phyloP scores from a whole-genome alignment of 1,140 invertebrate species.

The Sminthurides bifidus region DNA sequence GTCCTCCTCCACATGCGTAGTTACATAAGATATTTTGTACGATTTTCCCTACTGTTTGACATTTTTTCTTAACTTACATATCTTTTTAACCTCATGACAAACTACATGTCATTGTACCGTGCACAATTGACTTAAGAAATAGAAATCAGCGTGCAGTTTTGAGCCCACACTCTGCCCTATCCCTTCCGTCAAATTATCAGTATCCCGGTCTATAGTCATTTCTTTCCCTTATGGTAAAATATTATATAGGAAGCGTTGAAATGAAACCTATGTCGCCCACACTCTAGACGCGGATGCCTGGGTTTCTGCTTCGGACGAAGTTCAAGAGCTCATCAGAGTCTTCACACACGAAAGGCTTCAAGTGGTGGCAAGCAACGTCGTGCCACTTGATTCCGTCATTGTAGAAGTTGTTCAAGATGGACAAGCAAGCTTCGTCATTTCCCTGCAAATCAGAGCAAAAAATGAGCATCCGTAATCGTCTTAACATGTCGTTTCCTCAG shows the following conservation, averaged over 20 bases:
- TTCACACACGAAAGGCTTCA: conserved; percentile 86
- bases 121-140: neutral
- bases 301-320: conserved; percentile 74
- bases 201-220: too few relatives aligned
- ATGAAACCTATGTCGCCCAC: too few relatives aligned
- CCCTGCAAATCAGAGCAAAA: conserved; percentile 42
- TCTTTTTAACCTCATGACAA: too few relatives aligned
- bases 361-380: conserved; percentile 70
- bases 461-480: neutral
- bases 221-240: too few relatives aligned
- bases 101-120: neutral
- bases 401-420: conserved; percentile 85
- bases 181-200: conserved; percentile 2
- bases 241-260: too few relatives aligned
- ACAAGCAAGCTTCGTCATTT: conserved; percentile 78
- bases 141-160: too few relatives aligned
- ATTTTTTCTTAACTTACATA: too few relatives aligned
- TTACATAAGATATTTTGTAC: too few relatives aligned
- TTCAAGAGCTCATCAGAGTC: conserved; percentile 83
- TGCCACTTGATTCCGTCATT: conserved; percentile 85
- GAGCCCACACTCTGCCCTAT: too few relatives aligned
- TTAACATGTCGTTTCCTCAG: neutral
- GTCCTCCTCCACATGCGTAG: too few relatives aligned
- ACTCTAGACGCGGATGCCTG: conserved; percentile 66
- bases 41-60: too few relatives aligned